These are phyloP conservation scores for Andrena camellia DNA, from an alignment of 2,888 invertebrate species.

Conservation along the genomic window DNA sequence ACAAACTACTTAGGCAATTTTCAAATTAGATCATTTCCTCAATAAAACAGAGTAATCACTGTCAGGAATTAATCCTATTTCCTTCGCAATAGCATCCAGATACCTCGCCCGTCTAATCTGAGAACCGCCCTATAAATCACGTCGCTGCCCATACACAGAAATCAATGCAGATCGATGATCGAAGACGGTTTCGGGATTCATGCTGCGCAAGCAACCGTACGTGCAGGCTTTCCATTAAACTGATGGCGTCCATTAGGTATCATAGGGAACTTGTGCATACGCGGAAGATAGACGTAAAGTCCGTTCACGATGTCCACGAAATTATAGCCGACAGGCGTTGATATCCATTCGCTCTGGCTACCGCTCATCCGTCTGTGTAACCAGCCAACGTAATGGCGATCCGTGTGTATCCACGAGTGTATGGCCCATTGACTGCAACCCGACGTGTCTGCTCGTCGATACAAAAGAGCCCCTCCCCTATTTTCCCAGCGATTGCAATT, in stretches of 20 bases:
- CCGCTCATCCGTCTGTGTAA: not conserved
- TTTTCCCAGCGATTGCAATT: slow-evolving; percentile 29
- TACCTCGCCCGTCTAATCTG: too few relatives aligned
- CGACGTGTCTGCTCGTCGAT: not conserved
- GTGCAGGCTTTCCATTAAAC: slow-evolving; percentile 59
- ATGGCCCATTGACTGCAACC: slow-evolving; percentile 19
- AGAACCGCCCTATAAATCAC: too few relatives aligned
- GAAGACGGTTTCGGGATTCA: slow-evolving; percentile 29
- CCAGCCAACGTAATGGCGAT: slow-evolving; percentile 19
- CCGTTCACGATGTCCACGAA: slow-evolving; percentile 45
- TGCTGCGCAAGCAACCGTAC: slow-evolving; percentile 8
- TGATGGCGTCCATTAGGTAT: slow-evolving; percentile 62
- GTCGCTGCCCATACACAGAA: slow-evolving; percentile 1
- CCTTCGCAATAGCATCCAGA: too few relatives aligned
- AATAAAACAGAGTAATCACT: too few relatives aligned
- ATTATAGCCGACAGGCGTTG: slow-evolving; percentile 53
- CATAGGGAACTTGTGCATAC: slow-evolving; percentile 40
- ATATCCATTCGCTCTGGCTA: slow-evolving; percentile 32
- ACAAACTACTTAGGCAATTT: too few relatives aligned
- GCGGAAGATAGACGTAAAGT: slow-evolving; percentile 53
- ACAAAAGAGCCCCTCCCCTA: not conserved
- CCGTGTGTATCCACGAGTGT: not conserved
- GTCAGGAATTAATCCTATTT: too few relatives aligned
- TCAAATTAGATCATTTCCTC: too few relatives aligned
- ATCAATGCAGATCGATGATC: not conserved